These are phyloP conservation scores for Channa maculata DNA, from an alignment of 2,113 vertebrate species.

Conservation along the genomic window DNA sequence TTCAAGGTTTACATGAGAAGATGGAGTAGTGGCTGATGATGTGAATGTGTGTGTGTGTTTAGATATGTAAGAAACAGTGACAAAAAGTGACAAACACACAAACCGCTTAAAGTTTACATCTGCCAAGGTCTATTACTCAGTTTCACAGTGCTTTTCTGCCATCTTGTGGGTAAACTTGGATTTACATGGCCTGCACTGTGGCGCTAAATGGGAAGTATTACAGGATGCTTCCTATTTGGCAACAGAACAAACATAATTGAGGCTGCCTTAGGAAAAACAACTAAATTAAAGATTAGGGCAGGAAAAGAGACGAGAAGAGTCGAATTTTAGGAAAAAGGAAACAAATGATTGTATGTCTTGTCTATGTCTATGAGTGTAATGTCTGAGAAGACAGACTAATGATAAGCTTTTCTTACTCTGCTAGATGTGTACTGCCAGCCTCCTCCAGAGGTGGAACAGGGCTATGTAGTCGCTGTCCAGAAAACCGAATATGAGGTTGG, in stretches of 20 bases:
- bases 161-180: conserved; percentile 57
- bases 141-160: conserved; percentile 66
- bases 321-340: too few species aligned
- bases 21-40: conserved; percentile 3
- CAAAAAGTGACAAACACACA: conserved; percentile 18
- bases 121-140: background rate
- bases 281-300: too few species aligned
- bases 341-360: too few species aligned
- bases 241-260: background rate
- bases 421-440: conserved; percentile 82
- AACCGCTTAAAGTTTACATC: background rate
- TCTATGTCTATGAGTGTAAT: too few species aligned
- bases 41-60: conserved; percentile 20
- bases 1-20: conserved; percentile 22
- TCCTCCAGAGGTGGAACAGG: conserved; percentile 78
- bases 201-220: background rate
- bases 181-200: conserved; percentile 39
- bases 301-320: too few species aligned
- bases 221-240: background rate
- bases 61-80: conserved; percentile 30
- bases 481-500: conserved; percentile 83
- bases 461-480: conserved; percentile 85
- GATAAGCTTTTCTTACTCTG: background rate
- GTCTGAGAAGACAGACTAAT: too few species aligned
- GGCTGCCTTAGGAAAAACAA: too few species aligned